Conservation (phyloP, 2,113 vertebrate species). For the Oophaga pumilio region DNA sequence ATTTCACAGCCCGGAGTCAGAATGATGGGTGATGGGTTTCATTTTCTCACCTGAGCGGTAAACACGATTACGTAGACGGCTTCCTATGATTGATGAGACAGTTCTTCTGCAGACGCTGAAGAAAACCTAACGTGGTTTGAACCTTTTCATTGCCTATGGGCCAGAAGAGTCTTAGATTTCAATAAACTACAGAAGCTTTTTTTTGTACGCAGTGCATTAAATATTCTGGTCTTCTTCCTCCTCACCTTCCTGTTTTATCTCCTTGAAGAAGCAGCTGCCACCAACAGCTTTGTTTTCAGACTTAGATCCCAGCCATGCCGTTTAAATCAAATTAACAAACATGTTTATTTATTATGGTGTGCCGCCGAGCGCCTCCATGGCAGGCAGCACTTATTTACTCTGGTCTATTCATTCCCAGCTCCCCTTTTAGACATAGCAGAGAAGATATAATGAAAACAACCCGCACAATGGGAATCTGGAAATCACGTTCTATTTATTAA, state of each 20-base stretch:
- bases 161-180: not conserved
- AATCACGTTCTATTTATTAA: not conserved
- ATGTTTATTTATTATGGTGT: slow-evolving; percentile 43
- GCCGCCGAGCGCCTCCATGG: slow-evolving; percentile 28
- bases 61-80: slow-evolving; percentile 31
- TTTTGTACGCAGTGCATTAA: not conserved
- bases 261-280: slow-evolving; percentile 39
- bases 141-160: slow-evolving; percentile 14
- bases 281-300: slow-evolving; percentile 30
- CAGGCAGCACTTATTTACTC: slow-evolving; percentile 9
- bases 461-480: not conserved
- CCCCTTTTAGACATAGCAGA: not conserved
- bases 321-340: slow-evolving; percentile 51
- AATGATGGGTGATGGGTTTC: slow-evolving; percentile 18
- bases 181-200: not conserved
- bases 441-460: not conserved
- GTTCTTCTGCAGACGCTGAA: not conserved
- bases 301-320: slow-evolving; percentile 34
- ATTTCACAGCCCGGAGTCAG: not conserved
- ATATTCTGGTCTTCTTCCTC: slow-evolving; percentile 28
- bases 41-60: slow-evolving; percentile 32
- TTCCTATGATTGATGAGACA: slow-evolving; percentile 1
- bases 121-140: slow-evolving; percentile 2
- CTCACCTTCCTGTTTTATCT: slow-evolving; percentile 23
- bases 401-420: slow-evolving; percentile 7